A percentile compares a stretch with the other conserved stretches of the same genome.
phyloP scores from a whole-genome alignment of 2,888 invertebrate genomes.

The Mythimna ferrago region DNA sequence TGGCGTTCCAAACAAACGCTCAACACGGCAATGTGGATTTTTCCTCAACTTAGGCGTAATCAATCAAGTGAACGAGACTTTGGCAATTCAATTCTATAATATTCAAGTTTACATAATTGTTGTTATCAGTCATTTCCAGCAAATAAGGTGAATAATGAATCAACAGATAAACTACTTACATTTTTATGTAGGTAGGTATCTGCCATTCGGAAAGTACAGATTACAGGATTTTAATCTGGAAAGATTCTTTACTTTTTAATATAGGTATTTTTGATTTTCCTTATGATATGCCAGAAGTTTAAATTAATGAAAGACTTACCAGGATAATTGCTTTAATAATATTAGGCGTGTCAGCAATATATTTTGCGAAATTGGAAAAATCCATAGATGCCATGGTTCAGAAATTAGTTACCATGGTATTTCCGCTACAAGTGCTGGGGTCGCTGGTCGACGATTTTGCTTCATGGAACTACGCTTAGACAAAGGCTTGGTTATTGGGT shows the following conservation, averaged over 20 bases:
- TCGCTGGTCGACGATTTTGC: not conserved
- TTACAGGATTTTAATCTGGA: not conserved
- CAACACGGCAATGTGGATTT: not conserved
- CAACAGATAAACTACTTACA: not conserved
- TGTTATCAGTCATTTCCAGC: not conserved
- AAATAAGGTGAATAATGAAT: not conserved
- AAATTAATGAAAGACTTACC: not conserved
- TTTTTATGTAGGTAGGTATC: not conserved
- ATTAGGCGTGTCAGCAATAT: not conserved
- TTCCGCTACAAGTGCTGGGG: not conserved
- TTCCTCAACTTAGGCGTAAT: not conserved
- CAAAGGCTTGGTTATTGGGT: not conserved
- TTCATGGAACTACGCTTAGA: not conserved
- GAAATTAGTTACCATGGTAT: not conserved
- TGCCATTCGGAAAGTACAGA: not conserved
- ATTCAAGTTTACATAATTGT: not conserved
- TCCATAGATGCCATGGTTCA: too few relatives aligned
- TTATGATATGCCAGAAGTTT: not conserved
- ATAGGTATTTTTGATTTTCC: not conserved
- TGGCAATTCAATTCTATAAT: not conserved
- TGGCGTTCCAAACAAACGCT: not conserved
- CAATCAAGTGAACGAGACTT: not conserved
- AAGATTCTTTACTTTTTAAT: not conserved
- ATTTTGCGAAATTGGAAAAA: not conserved
- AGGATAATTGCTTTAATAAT: not conserved